Conservation (phyloP, 1,140 invertebrate species). For the Pseudomyrmex concolor region DNA sequence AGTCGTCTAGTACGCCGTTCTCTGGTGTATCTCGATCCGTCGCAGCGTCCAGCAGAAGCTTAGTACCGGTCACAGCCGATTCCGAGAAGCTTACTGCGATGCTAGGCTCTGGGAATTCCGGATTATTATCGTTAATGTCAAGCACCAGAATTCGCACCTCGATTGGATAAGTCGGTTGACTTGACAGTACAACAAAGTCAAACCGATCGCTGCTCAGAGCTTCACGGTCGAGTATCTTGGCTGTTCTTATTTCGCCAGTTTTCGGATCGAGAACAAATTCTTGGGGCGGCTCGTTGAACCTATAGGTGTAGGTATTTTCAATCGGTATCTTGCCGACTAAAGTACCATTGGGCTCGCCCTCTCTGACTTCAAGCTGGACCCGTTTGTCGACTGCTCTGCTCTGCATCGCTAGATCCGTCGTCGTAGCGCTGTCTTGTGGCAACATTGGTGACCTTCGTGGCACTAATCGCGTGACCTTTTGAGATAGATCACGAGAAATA, state of each 20-base stretch:
- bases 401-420: constrained; percentile 89
- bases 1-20: constrained; percentile 94
- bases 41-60: constrained; percentile 94
- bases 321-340: constrained; percentile 94
- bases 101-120: constrained; percentile 94
- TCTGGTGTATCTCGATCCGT: constrained; percentile 94
- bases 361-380: constrained; percentile 93
- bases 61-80: constrained; percentile 94
- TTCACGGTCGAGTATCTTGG: constrained; percentile 93
- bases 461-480: constrained; percentile 81
- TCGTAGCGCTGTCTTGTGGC: constrained; percentile 75
- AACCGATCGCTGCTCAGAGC: constrained; percentile 91
- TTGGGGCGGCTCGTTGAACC: constrained; percentile 95
- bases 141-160: constrained; percentile 94
- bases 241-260: constrained; percentile 93
- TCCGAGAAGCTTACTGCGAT: constrained; percentile 95
- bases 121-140: constrained; percentile 96
- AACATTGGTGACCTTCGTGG: constrained; percentile 82
- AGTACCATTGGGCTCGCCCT: constrained; percentile 93
- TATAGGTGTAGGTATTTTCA: constrained; percentile 94
- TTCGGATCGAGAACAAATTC: constrained; percentile 93
- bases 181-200: constrained; percentile 95
- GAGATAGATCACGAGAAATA: constrained; percentile 63
- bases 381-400: constrained; percentile 94
- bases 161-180: constrained; percentile 96